A percentile compares a stretch with the other conserved stretches of the same genome.
Evolutionary conservation across 2,113 vertebrate species (phyloP).

Genomic region (Podarcis cretensis): DNA sequence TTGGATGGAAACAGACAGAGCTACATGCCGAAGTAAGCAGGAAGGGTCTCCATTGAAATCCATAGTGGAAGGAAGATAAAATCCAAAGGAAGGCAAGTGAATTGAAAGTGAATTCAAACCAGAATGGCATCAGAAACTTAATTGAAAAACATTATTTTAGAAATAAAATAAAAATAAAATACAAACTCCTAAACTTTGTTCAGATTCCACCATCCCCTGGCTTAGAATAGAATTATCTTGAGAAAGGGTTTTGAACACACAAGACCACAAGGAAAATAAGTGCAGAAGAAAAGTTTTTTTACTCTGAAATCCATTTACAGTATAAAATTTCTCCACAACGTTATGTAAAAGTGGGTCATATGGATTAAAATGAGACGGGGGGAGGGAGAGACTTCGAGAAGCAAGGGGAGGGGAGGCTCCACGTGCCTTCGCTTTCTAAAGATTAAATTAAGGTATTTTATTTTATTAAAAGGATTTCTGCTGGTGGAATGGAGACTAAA

Average conservation of each 20-base stretch:
- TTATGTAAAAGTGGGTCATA: neutral
- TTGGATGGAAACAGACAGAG: neutral
- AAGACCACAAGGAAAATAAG: neutral
- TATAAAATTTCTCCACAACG: neutral
- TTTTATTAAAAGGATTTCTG: constrained; percentile 61
- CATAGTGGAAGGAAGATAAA: neutral
- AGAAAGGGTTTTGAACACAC: constrained; percentile 6
- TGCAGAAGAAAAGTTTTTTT: neutral
- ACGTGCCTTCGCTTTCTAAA: constrained; percentile 36
- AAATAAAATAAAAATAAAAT: too few species aligned
- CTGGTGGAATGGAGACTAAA: constrained; percentile 56
- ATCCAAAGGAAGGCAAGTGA: neutral
- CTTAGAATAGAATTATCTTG: neutral
- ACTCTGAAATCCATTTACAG: neutral
- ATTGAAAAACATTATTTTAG: neutral
- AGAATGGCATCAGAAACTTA: neutral
- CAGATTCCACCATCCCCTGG: neutral
- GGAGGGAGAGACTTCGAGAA: neutral
- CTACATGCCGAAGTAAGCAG: neutral
- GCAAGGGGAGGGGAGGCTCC: neutral
- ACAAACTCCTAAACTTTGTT: neutral
- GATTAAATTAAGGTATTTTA: constrained; percentile 47
- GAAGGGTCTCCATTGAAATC: neutral
- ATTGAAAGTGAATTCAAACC: too few species aligned
- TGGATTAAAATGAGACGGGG: constrained; percentile 3